Conservation (phyloP, 1,140 invertebrate genomes). For the Caenorhabditis tropicalis region DNA sequence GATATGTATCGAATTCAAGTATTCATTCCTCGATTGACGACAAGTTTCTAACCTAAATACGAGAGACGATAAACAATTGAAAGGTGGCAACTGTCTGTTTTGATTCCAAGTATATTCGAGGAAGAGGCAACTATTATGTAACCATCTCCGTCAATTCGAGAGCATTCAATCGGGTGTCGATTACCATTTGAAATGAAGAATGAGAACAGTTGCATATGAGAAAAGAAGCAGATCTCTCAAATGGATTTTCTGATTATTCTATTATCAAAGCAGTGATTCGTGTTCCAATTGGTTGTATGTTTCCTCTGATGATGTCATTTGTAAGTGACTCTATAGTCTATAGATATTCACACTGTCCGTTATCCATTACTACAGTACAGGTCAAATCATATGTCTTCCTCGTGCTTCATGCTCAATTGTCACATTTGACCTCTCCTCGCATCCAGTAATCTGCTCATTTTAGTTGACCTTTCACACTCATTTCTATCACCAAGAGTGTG, state of each 20-base stretch:
- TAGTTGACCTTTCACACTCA: neutral
- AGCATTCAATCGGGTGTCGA: neutral
- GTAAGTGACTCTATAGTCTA: too few species aligned
- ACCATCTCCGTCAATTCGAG: neutral
- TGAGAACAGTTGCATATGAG: neutral
- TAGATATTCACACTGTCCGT: too few species aligned
- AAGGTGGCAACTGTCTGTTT: neutral
- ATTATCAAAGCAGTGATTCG: neutral
- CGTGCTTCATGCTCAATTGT: neutral
- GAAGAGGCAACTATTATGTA: neutral
- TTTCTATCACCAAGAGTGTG: neutral
- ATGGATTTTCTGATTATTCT: neutral
- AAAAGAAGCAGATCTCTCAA: neutral
- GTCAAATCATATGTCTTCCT: neutral
- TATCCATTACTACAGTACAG: too few species aligned
- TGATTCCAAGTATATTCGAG: neutral
- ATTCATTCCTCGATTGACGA: neutral
- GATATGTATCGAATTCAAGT: neutral
- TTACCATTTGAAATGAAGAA: neutral
- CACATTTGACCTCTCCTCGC: neutral
- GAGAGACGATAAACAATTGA: neutral
- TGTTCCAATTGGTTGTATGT: too few species aligned
- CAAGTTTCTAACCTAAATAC: neutral
- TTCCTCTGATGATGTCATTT: too few species aligned
- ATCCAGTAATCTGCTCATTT: neutral